Evolutionary conservation across 2,113 vertebrate species (phyloP), one percentile per base, ranked within the genome.

Genomic region (Gallinago jamesoni): DNA sequence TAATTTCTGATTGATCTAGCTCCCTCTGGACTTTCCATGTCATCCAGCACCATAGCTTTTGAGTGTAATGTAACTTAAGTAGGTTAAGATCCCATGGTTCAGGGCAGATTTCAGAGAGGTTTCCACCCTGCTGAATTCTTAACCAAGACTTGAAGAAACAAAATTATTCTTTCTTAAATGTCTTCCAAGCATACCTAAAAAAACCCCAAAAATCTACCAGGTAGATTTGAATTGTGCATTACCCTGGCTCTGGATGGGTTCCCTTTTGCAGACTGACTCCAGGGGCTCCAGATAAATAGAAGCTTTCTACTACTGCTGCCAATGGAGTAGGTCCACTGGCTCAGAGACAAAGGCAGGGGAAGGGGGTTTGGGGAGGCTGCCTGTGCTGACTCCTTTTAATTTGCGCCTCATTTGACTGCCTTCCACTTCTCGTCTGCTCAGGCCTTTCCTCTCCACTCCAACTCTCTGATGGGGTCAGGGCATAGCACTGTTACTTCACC

Each of bases 1-100:
- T 96, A 96, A 94, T 94, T 96, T 93, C 91, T 92, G 91, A 94
- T 95, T 97, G 95, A 95, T 97, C 93, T 97, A 45, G 13, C 64
- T 96, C 87, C 94, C 96, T 88, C 56, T 93, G 91, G 94, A 86
- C 68, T 94, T 92, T 83, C 70, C 48, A 81, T 95, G 79, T 92
- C 95, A 94, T 93, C 37, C 74, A 93, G 33, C 53, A 69, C 64
- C 69, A 88, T 14, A 91, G 87, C 75, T 95, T 94, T 89, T 96
- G 66, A 95, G 74, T 73, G 87, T 87, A 93, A 95, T 94, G 55
- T 43, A 93, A 50, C 57, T 91, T 90, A 96, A 94, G 69, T 96
- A 96, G 95, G 89, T 94, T 96, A 94, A 81, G 68, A 84, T 91
- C 37, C 69, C 53, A 69, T 4, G 9, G 53, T 66, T 87, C 80